Evolutionary conservation across 2,888 invertebrate genomes (phyloP).

Genomic region (Selenia dentaria): DNA sequence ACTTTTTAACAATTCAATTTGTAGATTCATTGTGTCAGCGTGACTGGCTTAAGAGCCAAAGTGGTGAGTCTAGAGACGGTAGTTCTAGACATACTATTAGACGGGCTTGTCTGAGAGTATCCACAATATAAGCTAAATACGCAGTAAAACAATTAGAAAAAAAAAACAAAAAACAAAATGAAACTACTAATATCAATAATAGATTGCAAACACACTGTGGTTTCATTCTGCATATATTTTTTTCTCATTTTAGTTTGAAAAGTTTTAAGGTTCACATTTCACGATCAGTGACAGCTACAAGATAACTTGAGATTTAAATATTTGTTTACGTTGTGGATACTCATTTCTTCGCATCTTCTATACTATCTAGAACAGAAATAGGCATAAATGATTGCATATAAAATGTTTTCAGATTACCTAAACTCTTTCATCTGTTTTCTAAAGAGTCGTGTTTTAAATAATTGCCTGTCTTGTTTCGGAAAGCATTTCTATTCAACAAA

Average conservation of each 20-base stretch:
- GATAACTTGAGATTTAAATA: no score
- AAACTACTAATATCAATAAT: no score
- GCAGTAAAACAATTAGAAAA: no score
- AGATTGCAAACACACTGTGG: no score
- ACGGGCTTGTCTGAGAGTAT: conserved; percentile 14
- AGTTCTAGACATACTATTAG: conserved; percentile 63
- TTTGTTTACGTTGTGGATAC: conserved; percentile 20
- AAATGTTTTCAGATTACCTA: conserved; percentile 29
- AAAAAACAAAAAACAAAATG: no score
- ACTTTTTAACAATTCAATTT: conserved; percentile 55
- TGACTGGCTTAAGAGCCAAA: conserved; percentile 82
- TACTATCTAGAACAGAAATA: conserved; percentile 44
- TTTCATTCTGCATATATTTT: no score
- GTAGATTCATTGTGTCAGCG: conserved; percentile 83
- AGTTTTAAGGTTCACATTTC: no score
- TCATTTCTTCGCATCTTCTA: conserved; percentile 51
- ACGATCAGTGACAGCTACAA: no score
- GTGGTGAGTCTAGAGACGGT: conserved; percentile 81
- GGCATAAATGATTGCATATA: conserved; percentile 29
- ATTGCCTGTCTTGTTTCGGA: conserved; percentile 20
- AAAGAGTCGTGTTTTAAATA: background rate
- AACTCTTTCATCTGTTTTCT: conserved; percentile 2
- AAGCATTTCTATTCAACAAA: conserved; percentile 33
- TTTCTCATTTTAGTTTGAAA: no score
- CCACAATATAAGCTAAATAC: conserved; percentile 13